Evolutionary conservation across 1,140 invertebrate species (phyloP), one percentile per base, ranked within the genome.

Genomic region (Luehdorfia chinensis): DNA sequence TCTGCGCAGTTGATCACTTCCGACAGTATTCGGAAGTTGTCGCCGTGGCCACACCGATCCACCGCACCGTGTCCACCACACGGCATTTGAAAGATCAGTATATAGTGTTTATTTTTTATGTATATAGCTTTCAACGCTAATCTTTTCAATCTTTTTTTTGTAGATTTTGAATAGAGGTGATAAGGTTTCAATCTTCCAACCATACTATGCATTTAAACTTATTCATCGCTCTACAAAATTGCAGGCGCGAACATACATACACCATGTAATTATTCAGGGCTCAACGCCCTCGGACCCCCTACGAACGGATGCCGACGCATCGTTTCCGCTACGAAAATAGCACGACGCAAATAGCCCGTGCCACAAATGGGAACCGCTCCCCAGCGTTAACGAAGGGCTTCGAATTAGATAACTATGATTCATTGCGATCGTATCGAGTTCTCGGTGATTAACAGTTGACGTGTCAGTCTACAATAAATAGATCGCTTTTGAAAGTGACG

Each of bases 311-410:
- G 55, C 39, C 48, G 33, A 28, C 39, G 34, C 25, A 36, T 21
- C 23, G 50, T 52, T 61, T 66, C 63, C 63, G 63, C 23, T 62
- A 52, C 50, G 21, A 50, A 62, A 66, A 66, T 66, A 66, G 18
- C 28, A 12, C 15, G 46, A 44, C 47, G 30, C 12, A 33, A 34
- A 50, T 50, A 44, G 31, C 32, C 12, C 32, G 32, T 25, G 49
- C 33, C 31, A 33, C 31, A 33, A 33, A 32, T 30, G 27, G 13
- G 13, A n/a, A 30, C 4, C 14, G 31, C 31, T 6, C 4, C 18
- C 8, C n/a, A n/a, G 23, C 4, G 13, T 6, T 47, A 47, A 49
- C 57, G 41, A 52, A 55, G 51, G 54, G 58, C 39, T 39, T 21
- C 8, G 33, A 36, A 21, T 56, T 50, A 57, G 53, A 56, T 56